Evolutionary conservation across 2,888 invertebrate genomes (phyloP).

Genomic region (Idaea aversata): DNA sequence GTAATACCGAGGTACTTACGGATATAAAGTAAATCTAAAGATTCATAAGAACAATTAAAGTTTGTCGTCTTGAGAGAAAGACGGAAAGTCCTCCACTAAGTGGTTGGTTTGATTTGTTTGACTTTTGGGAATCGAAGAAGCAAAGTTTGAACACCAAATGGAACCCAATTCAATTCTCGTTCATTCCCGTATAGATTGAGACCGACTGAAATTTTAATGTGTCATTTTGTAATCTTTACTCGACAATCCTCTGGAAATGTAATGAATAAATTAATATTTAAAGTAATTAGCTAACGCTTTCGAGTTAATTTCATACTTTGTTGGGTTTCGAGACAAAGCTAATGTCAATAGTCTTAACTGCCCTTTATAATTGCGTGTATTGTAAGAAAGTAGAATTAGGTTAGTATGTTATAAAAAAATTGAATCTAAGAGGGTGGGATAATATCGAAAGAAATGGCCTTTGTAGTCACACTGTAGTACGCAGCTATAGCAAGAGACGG

Average conservation of each 20-base stretch:
- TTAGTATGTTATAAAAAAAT: too few species aligned
- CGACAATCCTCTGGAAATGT: background rate
- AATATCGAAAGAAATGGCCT: too few species aligned
- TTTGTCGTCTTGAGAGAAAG: conserved; percentile 47
- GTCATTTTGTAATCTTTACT: conserved; percentile 8
- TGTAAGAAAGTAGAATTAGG: background rate
- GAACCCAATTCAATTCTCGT: conserved; percentile 34
- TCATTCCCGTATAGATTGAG: conserved; percentile 17
- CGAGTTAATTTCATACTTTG: background rate
- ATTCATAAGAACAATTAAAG: conserved; percentile 62
- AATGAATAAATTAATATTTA: background rate
- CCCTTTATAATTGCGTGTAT: background rate
- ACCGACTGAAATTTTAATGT: conserved; percentile 20
- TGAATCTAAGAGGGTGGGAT: too few species aligned
- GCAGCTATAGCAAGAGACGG: too few species aligned
- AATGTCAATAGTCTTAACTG: background rate
- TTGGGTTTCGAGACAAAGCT: conserved; percentile 2
- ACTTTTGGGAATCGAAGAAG: conserved; percentile 49
- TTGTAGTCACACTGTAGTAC: too few species aligned
- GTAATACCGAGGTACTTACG: background rate
- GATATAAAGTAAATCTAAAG: conserved; percentile 38
- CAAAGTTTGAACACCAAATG: conserved; percentile 33
- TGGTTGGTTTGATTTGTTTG: conserved; percentile 68
- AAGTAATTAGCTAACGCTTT: background rate
- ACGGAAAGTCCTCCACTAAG: conserved; percentile 48